These are phyloP conservation scores for Lethenteron reissneri DNA, from an alignment of 2,113 vertebrate species.

Conservation along the genomic window DNA sequence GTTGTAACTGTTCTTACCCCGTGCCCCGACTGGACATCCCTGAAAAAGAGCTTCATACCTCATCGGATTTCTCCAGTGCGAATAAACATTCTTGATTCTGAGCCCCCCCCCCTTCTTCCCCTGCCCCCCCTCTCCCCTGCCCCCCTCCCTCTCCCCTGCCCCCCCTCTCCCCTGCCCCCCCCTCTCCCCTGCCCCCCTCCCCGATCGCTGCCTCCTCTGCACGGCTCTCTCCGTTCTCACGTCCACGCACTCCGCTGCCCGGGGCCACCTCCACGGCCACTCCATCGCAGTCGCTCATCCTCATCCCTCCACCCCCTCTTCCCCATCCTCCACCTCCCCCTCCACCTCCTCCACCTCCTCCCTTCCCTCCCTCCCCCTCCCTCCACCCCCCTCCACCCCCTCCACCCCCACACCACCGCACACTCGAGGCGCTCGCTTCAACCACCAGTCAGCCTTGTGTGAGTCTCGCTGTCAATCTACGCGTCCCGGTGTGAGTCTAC, in stretches of 20 bases:
- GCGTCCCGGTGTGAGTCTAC: too few relatives aligned
- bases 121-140: neutral
- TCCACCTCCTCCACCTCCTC: neutral
- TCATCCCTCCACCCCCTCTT: neutral
- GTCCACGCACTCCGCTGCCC: neutral
- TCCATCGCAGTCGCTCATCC: neutral
- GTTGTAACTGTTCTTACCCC: too few relatives aligned
- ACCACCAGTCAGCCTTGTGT: too few relatives aligned
- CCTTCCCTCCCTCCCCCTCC: neutral
- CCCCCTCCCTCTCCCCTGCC: neutral
- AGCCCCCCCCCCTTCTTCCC: neutral
- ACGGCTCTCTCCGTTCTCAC: neutral
- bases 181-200: neutral
- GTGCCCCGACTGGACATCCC: too few relatives aligned
- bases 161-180: neutral
- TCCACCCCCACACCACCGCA: neutral
- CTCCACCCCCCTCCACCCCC: neutral
- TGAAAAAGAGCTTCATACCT: too few relatives aligned
- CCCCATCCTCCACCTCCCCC: neutral
- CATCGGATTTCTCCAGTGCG: too few relatives aligned
- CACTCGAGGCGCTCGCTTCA: too few relatives aligned
- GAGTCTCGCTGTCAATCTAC: too few relatives aligned
- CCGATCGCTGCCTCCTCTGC: neutral
- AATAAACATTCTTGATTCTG: too few relatives aligned
- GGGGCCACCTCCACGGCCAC: neutral